Evolutionary conservation across 2,113 vertebrate genomes (phyloP).

Genomic region (Thamnophis sirtalis): DNA sequence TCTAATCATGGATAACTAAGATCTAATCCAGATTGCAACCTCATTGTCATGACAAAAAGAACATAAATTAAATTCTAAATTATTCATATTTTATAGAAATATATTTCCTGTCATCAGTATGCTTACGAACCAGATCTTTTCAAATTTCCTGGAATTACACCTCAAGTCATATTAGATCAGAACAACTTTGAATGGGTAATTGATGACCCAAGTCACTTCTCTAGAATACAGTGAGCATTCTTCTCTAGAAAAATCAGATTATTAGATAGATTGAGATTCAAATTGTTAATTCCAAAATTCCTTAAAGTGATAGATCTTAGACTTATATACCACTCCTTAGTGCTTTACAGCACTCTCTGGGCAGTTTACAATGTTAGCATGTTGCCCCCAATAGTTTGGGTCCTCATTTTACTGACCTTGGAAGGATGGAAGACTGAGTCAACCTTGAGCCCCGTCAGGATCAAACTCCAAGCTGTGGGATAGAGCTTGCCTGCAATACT

Average conservation of each 20-base stretch:
- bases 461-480: neutral
- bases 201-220: neutral
- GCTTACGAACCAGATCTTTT: neutral
- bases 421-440: neutral
- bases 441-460: neutral
- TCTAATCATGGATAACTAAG: neutral
- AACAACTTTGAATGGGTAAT: neutral
- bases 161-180: neutral
- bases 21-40: neutral
- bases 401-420: neutral
- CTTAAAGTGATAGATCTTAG: neutral
- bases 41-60: neutral
- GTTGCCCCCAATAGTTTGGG: neutral
- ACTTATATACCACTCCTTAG: neutral
- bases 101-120: neutral
- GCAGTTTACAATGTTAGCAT: neutral
- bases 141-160: neutral
- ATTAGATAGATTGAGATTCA: neutral
- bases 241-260: neutral
- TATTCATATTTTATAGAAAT: neutral
- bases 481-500: neutral
- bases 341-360: neutral
- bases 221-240: neutral
- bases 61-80: neutral
- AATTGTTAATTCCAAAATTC: neutral